Evolutionary conservation across 2,888 invertebrate genomes (phyloP), one percentile per base, ranked within the genome.

Genomic region (Protophormia terraenovae): DNA sequence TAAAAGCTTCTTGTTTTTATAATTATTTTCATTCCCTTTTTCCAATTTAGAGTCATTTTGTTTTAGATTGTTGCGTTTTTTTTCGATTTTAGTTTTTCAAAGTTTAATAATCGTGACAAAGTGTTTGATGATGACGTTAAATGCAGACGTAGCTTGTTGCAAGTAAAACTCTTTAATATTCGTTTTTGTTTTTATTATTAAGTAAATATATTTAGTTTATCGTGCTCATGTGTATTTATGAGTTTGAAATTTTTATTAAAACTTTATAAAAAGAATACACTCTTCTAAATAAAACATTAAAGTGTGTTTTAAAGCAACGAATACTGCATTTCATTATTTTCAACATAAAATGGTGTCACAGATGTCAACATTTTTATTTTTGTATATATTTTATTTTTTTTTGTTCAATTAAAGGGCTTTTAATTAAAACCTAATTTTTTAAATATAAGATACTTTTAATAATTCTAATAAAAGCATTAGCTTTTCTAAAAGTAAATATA

Each of bases 211-310:
- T 58, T 66, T 69, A 64, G 27, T 55, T 77, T 64, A 71, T 84
- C 84, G 84, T 84, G 84, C 84, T 84, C 81, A 81, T 84, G 84
- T 81, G 66, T 84, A 84, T 81, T 84, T 77, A 84, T 80, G 80
- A 84, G 84, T 72, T 76, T 76, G 35, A 47, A 55, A 72, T 69
- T 58, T 47, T 69, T 55, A 62, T 69, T 69, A 45, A 55, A 72
- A 55, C 6, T 12, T 50, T 12, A 16, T 3, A 58, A 38, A 32
- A 6, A 12, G 6, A 50, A 69, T 45, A 72, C 24, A 53, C 16
- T 55, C 22, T 64, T 62, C 32, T 53, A 38, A 38, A 10, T 67
- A 24, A 32, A 67, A 14, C 29, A 50, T 12, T 29, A 55, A 41
- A 60, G 16, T 45, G 22, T 60, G 50, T 38, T 32, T 71, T 8